phyloP scores from a whole-genome alignment of 1,140 invertebrate genomes.

The Zaprionus taronus region DNA sequence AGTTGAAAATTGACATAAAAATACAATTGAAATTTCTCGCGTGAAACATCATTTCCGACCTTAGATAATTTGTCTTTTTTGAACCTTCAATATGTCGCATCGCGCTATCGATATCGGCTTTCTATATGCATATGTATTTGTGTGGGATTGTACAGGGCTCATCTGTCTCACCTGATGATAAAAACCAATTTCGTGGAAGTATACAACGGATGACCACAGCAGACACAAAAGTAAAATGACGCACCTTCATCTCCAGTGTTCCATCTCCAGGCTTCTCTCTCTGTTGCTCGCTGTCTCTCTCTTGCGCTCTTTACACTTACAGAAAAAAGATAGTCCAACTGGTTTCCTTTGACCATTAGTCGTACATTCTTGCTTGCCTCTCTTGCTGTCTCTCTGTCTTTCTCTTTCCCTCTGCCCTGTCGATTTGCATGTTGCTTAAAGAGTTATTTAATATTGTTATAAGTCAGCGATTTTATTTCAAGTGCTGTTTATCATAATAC shows the following conservation, averaged over 20 bases:
- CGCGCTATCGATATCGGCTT: neutral
- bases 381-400: neutral
- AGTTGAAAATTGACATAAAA: constrained; percentile 17
- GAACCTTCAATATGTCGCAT: neutral
- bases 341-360: neutral
- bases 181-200: constrained; percentile 40
- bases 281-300: constrained; percentile 9
- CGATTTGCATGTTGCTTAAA: neutral
- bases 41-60: constrained; percentile 3
- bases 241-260: constrained; percentile 22
- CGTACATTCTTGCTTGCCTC: neutral
- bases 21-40: constrained; percentile 1
- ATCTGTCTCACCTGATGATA: constrained; percentile 17
- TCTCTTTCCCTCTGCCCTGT: neutral
- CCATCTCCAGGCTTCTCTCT: constrained; percentile 2
- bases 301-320: constrained; percentile 22
- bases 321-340: constrained; percentile 16
- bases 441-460: constrained; percentile 24
- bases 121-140: constrained; percentile 1
- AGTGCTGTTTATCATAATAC: constrained; percentile 37
- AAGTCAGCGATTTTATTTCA: constrained; percentile 30
- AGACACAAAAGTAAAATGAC: constrained; percentile 19
- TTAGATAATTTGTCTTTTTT: constrained; percentile 14
- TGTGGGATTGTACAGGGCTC: neutral
- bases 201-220: constrained; percentile 16